Evolutionary conservation across 64 coral and sea anemone genomes (phyloP), one percentile per base, ranked within the genome.

Genomic region (Montipora efflorescens): DNA sequence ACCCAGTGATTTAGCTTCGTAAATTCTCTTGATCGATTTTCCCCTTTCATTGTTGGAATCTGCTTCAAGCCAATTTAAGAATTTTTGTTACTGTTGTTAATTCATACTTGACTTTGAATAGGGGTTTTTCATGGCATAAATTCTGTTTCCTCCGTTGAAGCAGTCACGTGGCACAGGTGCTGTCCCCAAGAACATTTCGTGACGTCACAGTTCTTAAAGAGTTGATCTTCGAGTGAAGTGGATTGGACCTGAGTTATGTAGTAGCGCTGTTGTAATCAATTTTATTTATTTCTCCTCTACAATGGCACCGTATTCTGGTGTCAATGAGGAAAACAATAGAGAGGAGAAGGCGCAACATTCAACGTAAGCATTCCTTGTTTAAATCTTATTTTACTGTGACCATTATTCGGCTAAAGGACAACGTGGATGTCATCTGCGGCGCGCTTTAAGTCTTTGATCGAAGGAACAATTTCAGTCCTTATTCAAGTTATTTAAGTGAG

Each of bases 241-340:
- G 59, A 72, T 51, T 86, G 82, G 82, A 82, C 10, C 52, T 84
- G 64, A 11, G 19, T n/a, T 71, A 21, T 43, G 44, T 50, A 72
- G 59, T 19, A 71, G 12, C 46, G 4, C 19, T 71, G 8, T 70
- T 71, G 67, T 47, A 71, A 20, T 45, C 10, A 86, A 70, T 44
- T 47, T 86, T 20, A 48, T 19, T 72, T 16, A 59, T 72, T 84
- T 84, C 81, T 61, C 81, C 59, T 67, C 8, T 67, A 84, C 9
- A 47, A 86, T 86, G 82, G 82, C 82, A 50, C 82, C 82, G 16
- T 59, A 86, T 50, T 86, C 82, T 4, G 62, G 82, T 86, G 82
- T 86, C 82, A 86, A 25, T 50, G 82, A 46, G 64, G 82, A 72
- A 71, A 72, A 20, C 45, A 70, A 71, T 71, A 64, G 66, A 67